Percentiles rank a stretch among this genome's conserved stretches.
Evolutionary conservation across 1,140 invertebrate genomes (phyloP).

Genomic region (Drosophila tristis): DNA sequence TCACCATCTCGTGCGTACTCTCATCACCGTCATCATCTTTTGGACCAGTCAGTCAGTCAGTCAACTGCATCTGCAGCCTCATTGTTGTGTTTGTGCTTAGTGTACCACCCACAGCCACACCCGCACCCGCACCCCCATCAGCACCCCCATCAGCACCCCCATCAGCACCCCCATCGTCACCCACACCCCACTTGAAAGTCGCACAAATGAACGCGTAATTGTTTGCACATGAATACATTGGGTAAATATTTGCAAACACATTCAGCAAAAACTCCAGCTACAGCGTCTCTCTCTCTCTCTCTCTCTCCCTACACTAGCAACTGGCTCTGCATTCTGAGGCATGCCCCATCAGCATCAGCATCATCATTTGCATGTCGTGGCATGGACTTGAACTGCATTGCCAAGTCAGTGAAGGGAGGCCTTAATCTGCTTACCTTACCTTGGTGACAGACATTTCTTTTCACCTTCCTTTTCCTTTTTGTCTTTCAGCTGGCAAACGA

Average conservation of each 20-base stretch:
- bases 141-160: too few species aligned
- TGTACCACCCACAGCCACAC: constrained; percentile 3
- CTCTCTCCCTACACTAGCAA: too few species aligned
- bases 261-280: constrained; percentile 24
- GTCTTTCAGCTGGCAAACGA: not conserved
- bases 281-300: not conserved
- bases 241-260: constrained; percentile 73
- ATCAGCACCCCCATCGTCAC: too few species aligned
- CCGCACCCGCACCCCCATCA: too few species aligned
- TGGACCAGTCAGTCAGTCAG: not conserved
- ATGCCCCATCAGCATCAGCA: constrained; percentile 15
- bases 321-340: constrained; percentile 29
- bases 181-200: constrained; percentile 49
- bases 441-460: constrained; percentile 56
- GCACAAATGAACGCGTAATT: constrained; percentile 81
- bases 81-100: constrained; percentile 30
- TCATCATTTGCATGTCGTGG: constrained; percentile 42
- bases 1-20: not conserved
- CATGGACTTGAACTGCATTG: constrained; percentile 64
- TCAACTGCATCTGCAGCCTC: constrained; percentile 28
- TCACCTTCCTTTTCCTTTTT: not conserved
- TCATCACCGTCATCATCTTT: constrained; percentile 44
- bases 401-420: constrained; percentile 70
- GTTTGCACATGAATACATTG: constrained; percentile 81
- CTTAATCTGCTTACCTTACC: constrained; percentile 79